Evolutionary conservation across 2,797 vertebrate species (phyloP), one percentile per base, ranked within the genome.

Genomic region (Euthynnus affinis): DNA sequence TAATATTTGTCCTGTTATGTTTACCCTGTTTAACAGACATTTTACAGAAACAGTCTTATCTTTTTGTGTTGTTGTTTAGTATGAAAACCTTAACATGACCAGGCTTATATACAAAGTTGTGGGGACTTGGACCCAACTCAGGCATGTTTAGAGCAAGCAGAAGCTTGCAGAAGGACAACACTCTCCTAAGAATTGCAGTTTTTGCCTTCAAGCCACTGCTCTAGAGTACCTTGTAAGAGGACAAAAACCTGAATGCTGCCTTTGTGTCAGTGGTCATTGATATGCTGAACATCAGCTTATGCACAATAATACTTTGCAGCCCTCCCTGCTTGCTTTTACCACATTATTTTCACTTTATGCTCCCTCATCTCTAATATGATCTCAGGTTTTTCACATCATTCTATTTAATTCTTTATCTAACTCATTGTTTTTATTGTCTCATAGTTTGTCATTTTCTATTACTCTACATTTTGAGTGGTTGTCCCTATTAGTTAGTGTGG

Each of bases 191-290:
- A 9, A 29, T 23, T 22, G 23, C 2, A 62, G n/a, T 56, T 18
- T 53, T 22, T 42, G 25, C 23, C 29, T 53, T 51, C 3, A 32
- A 17, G 6, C 32, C 4, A 14, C 29, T 37, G 23, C 37, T 61
- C 14, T 44, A 55, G 22, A 53, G 6, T 5, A 6, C 13, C 20
- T 42, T 25, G 6, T 9, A 32, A 15, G 6, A n/a, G 22, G 3
- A 20, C 27, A 68, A 57, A 68, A 68, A 59, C 3, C 44, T 64
- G 9, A 7, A 6, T 32, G 6, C 3, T 56, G 44, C 49, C 32
- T 83, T 62, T 81, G 58, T 68, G 14, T 13, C n/a, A 63, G 32
- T 25, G n/a, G 4, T 9, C 58, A 75, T 75, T 80, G 5, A 37
- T 48, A 80, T 79, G 71, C 65, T 63, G 60, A 52, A 17, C 65